Percentiles rank a stretch among this genome's conserved stretches.
Evolutionary conservation across 1,140 invertebrate genomes (phyloP).

Genomic region (Drosophila mauritiana): DNA sequence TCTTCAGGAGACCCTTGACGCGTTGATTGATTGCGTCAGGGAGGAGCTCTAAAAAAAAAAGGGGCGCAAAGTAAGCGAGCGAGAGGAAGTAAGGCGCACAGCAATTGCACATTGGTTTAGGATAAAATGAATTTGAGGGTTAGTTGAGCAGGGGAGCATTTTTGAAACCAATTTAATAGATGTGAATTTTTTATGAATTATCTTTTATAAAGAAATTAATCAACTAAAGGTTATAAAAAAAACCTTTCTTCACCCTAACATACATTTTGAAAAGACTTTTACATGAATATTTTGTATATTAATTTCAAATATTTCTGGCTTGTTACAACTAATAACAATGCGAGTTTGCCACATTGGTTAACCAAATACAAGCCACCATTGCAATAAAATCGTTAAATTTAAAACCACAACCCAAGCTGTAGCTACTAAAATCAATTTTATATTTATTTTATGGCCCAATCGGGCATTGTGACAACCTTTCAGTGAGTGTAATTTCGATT

Average conservation of each 20-base stretch:
- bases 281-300: too few species aligned
- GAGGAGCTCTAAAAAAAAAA: slow-evolving; percentile 14
- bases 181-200: too few species aligned
- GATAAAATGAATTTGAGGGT: slow-evolving; percentile 2
- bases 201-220: too few species aligned
- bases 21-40: slow-evolving; percentile 75
- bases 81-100: slow-evolving; percentile 14
- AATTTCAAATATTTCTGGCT: too few species aligned
- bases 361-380: not conserved
- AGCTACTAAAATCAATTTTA: slow-evolving; percentile 36
- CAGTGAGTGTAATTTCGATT: slow-evolving; percentile 51
- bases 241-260: too few species aligned
- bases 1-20: slow-evolving; percentile 51
- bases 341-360: not conserved
- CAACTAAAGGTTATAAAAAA: too few species aligned
- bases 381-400: slow-evolving; percentile 18
- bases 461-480: slow-evolving; percentile 35
- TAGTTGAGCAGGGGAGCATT: not conserved
- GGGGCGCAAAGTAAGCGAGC: not conserved
- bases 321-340: not conserved
- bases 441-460: slow-evolving; percentile 39
- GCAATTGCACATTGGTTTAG: slow-evolving; percentile 49
- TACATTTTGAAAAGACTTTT: too few species aligned
- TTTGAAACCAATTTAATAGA: slow-evolving; percentile 8
- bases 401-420: slow-evolving; percentile 9